Evolutionary conservation across 53 echinoderm and acorn worm species (phyloP).

Genomic region (Glandiceps talaboti): DNA sequence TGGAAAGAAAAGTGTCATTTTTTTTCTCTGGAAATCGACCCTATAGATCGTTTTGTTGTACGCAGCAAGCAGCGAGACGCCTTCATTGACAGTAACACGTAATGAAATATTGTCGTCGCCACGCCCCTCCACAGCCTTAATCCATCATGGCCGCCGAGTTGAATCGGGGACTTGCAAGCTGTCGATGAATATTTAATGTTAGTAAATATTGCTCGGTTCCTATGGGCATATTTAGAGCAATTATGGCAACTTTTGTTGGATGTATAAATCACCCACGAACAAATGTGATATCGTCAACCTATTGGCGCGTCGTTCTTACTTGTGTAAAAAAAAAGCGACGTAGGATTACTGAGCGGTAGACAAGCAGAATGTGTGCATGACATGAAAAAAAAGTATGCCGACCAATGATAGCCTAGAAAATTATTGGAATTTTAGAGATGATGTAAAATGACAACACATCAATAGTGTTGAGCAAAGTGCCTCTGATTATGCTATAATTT

Average conservation of each 20-base stretch:
- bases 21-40: not conserved
- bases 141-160: not conserved
- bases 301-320: no score
- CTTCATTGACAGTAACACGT: not conserved
- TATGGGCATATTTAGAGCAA: not conserved
- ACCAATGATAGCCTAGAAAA: not conserved
- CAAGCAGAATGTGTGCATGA: not conserved
- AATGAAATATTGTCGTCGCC: not conserved
- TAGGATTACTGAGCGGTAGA: no score
- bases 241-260: not conserved
- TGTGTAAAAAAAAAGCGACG: no score
- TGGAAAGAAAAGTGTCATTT: not conserved
- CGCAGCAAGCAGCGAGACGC: not conserved
- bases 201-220: not conserved
- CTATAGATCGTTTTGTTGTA: not conserved
- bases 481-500: not conserved
- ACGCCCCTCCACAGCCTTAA: not conserved
- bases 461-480: not conserved
- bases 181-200: not conserved
- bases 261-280: not conserved
- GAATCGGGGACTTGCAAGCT: not conserved
- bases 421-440: not conserved
- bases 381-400: not conserved
- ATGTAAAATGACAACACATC: not conserved
- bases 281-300: not conserved